Conservation (phyloP, 1,140 invertebrate genomes). For the Lepidostoma basale region DNA sequence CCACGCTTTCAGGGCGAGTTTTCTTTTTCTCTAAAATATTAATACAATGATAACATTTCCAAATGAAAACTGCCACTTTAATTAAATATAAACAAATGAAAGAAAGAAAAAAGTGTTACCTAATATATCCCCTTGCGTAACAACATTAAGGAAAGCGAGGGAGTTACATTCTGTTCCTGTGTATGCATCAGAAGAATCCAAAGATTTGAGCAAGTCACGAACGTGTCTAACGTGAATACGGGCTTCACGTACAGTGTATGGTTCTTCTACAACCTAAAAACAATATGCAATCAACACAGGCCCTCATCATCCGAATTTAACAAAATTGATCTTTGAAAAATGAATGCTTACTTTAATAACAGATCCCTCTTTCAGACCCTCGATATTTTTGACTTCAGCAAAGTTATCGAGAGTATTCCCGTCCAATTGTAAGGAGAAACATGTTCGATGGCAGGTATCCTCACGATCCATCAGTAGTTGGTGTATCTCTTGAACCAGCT, state of each 20-base stretch:
- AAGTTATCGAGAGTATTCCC: slow-evolving; percentile 95
- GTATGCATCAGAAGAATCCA: slow-evolving; percentile 92
- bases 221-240: slow-evolving; percentile 97
- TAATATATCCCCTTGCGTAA: slow-evolving; percentile 87
- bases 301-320: too few species aligned
- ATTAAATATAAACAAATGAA: not conserved
- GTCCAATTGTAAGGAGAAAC: slow-evolving; percentile 95
- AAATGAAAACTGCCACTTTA: not conserved
- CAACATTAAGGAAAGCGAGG: slow-evolving; percentile 92
- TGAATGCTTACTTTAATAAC: slow-evolving; percentile 76
- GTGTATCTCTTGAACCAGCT: slow-evolving; percentile 98
- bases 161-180: slow-evolving; percentile 95
- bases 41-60: slow-evolving; percentile 34
- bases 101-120: slow-evolving; percentile 50
- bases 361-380: slow-evolving; percentile 93
- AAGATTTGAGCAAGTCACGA: slow-evolving; percentile 91
- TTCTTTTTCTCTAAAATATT: slow-evolving; percentile 83
- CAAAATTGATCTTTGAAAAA: not conserved
- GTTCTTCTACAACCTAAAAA: slow-evolving; percentile 82
- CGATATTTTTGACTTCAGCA: slow-evolving; percentile 95
- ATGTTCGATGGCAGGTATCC: slow-evolving; percentile 97
- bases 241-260: slow-evolving; percentile 97
- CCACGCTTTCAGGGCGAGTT: slow-evolving; percentile 83
- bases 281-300: not conserved
- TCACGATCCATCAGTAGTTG: slow-evolving; percentile 97